phyloP scores from a whole-genome alignment of 2,888 invertebrate species.

The Eupsilia transversa region DNA sequence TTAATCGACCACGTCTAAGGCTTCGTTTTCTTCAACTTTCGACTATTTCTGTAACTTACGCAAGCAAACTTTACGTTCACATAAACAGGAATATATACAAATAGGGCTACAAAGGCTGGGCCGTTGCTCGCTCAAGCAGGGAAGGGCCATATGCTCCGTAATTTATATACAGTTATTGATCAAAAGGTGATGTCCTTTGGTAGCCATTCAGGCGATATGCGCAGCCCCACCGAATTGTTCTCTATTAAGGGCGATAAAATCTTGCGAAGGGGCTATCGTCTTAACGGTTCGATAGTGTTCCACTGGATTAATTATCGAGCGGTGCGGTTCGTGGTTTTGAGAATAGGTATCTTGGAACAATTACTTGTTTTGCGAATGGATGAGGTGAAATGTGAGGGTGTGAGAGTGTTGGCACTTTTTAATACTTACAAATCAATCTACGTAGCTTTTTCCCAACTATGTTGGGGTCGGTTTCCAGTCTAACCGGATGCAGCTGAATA shows the following conservation, averaged over 20 bases:
- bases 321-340: slow-evolving; percentile 69
- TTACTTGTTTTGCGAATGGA: slow-evolving; percentile 13
- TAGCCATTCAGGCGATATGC: slow-evolving; percentile 84
- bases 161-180: slow-evolving; percentile 91
- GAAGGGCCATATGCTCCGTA: slow-evolving; percentile 89
- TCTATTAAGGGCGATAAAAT: slow-evolving; percentile 88
- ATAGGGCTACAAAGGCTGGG: slow-evolving; percentile 81
- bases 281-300: slow-evolving; percentile 78
- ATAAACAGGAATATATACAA: slow-evolving; percentile 66
- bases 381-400: not conserved
- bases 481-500: too few relatives aligned
- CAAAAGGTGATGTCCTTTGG: slow-evolving; percentile 89
- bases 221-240: slow-evolving; percentile 84
- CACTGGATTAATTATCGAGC: slow-evolving; percentile 76
- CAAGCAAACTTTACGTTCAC: slow-evolving; percentile 64
- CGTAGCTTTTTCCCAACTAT: too few relatives aligned
- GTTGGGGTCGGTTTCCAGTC: too few relatives aligned
- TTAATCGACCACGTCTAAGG: slow-evolving; percentile 32
- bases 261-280: slow-evolving; percentile 79
- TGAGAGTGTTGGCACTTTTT: not conserved
- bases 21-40: slow-evolving; percentile 43
- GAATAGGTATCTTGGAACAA: slow-evolving; percentile 55
- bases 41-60: slow-evolving; percentile 39
- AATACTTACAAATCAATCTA: too few relatives aligned
- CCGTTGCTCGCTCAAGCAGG: slow-evolving; percentile 84